A percentile compares a stretch with the other conserved stretches of the same genome.
Evolutionary conservation across 2,113 vertebrate genomes (phyloP).

Genomic region (Tympanuchus pallidicinctus): DNA sequence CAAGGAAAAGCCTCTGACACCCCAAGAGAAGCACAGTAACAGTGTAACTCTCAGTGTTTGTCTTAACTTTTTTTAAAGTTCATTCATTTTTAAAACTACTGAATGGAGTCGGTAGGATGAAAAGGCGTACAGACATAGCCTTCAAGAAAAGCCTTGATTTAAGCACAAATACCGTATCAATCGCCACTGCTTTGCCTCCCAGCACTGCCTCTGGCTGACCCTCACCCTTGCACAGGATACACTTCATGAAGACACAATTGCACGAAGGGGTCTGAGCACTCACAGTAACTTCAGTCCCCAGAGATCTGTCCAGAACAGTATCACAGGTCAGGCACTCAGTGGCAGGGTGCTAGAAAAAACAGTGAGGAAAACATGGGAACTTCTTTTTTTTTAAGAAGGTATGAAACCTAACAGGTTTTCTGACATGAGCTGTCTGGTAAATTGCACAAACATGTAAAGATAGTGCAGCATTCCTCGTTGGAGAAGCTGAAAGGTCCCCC

Average conservation of each 20-base stretch:
- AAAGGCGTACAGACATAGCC: not conserved
- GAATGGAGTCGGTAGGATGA: not conserved
- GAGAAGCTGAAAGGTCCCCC: not conserved
- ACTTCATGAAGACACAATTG: slow-evolving; percentile 36
- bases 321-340: not conserved
- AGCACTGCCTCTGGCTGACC: not conserved
- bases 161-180: not conserved
- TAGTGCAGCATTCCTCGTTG: not conserved
- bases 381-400: not conserved
- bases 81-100: not conserved
- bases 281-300: not conserved
- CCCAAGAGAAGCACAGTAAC: rapidly evolving
- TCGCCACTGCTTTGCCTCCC: not conserved
- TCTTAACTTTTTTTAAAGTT: not conserved
- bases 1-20: not conserved
- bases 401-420: not conserved
- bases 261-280: slow-evolving; percentile 41
- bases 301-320: not conserved
- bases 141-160: not conserved
- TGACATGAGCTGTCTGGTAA: not conserved
- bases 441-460: not conserved
- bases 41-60: not conserved
- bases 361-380: not conserved
- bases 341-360: not conserved
- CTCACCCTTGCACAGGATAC: slow-evolving; percentile 59